These are phyloP conservation scores for Oligia fasciuncula DNA, from an alignment of 2,888 invertebrate genomes.

Conservation along the genomic window DNA sequence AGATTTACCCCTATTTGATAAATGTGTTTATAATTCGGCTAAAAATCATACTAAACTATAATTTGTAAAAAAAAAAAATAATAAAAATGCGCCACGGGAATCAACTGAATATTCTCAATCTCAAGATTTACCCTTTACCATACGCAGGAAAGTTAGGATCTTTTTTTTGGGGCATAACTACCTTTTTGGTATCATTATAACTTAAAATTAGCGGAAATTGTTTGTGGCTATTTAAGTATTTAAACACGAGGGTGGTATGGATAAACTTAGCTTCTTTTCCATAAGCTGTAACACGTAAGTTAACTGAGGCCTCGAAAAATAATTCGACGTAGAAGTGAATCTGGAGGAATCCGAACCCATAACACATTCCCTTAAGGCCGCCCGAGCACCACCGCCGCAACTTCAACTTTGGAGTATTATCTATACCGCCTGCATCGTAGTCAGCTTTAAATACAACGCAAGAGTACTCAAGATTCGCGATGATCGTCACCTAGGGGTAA, in stretches of 20 bases:
- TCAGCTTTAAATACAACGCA: slow-evolving; percentile 68
- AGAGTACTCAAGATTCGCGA: slow-evolving; percentile 70
- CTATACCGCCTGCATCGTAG: fast-evolving
- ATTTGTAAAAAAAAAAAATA: no score
- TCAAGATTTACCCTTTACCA: not conserved
- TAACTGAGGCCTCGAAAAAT: slow-evolving; percentile 27
- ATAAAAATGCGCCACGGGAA: no score
- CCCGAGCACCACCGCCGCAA: slow-evolving; percentile 35
- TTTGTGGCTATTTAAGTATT: not conserved
- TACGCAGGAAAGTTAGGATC: not conserved
- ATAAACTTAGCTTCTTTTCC: slow-evolving; percentile 63
- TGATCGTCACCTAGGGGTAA: slow-evolving; percentile 40
- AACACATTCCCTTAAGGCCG: slow-evolving; percentile 58
- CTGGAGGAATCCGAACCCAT: slow-evolving; percentile 63
- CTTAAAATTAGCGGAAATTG: fast-evolving
- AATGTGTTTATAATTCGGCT: no score
- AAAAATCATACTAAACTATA: no score
- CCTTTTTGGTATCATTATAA: fast-evolving
- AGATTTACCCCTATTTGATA: no score
- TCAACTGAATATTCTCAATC: no score
- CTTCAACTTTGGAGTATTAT: not conserved
- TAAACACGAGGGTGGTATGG: slow-evolving; percentile 44
- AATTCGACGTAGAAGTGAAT: slow-evolving; percentile 73
- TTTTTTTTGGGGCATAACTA: not conserved
- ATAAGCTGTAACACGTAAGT: slow-evolving; percentile 7